Conservation (phyloP, 2,797 vertebrate species). For the Ctenosaura bakeri region DNA sequence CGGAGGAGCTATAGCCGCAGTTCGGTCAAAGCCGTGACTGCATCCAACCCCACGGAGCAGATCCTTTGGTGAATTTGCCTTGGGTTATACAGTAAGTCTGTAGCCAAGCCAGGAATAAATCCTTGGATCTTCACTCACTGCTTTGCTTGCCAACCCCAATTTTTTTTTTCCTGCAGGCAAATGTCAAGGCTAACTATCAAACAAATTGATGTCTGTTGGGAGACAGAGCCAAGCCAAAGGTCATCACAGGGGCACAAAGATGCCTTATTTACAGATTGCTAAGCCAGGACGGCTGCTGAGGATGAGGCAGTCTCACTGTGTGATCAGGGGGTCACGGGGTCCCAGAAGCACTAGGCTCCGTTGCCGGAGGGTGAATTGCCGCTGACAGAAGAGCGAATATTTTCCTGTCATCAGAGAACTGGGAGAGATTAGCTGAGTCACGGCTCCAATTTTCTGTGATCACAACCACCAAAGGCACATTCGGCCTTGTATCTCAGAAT, state of each 20-base stretch:
- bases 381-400: accelerated
- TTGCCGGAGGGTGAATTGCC: conserved; percentile 24
- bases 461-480: neutral
- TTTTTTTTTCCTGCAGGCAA: conserved; percentile 7
- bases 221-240: conserved; percentile 56
- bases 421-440: accelerated
- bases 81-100: conserved; percentile 49
- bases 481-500: neutral
- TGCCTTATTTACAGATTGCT: conserved; percentile 54
- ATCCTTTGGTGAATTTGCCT: neutral
- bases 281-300: conserved; percentile 33
- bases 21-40: neutral
- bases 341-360: accelerated
- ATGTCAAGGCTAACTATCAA: conserved; percentile 42
- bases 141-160: neutral
- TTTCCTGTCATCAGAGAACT: neutral
- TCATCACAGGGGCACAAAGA: conserved; percentile 61
- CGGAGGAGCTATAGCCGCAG: too few relatives aligned
- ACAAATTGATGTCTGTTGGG: conserved; percentile 42
- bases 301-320: neutral
- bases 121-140: accelerated
- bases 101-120: conserved; percentile 52
- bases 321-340: conserved; percentile 10
- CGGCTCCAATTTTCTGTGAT: neutral
- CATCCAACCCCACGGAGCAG: neutral